Base-by-base conservation (phyloP, 2,888 invertebrate species). In the Agrotis ipsilon region DNA sequence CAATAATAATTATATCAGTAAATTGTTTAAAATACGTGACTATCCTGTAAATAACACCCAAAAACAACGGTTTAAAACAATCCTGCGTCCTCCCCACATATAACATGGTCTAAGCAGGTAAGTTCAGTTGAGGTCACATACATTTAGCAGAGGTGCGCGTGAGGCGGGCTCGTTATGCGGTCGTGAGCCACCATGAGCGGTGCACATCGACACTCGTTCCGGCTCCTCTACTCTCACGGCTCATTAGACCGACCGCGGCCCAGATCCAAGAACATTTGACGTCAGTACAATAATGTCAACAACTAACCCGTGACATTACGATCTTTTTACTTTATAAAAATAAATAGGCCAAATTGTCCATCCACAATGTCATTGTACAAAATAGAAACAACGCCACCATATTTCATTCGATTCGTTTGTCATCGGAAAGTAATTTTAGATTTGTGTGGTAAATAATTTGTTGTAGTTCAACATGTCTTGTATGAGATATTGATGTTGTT, bases 201-300 rank as follows among this genome's bases (percentile, higher is more conserved):
- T 75, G 80, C 66, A 78, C 75, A 79, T 79, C 59, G 79, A 76
- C 82, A 77, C 85, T 84, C 80, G 72, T 84, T 75, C 73, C 77
- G 68, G 69, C 68, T 75, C 65, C 81, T 76, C 67, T 72, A 65
- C 70, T 82, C 78, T 51, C 62, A 78, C 80, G 87, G 82, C 87
- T 88, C 88, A 89, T 90, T 90, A 89, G 82, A 78, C 78, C 67
- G 57, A 77, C 80, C 80, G 73, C 80, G 67, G 72, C 78, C 59
- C 65, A 77, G 80, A 80, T 72, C 70, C 70, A 81, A 77, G 79
- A 81, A 83, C 79, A 81, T 83, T 86, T 82, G 72, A 86, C 80
- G 80, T 76, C 66, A 76, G 77, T 63, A 80, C 75, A 76, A 72
- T 75, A 81, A 72, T 72, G 59, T 72, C 67, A 82, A 68, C 72